Base-by-base conservation (phyloP, 2,797 vertebrate species). In the Falco novaeseelandiae region DNA sequence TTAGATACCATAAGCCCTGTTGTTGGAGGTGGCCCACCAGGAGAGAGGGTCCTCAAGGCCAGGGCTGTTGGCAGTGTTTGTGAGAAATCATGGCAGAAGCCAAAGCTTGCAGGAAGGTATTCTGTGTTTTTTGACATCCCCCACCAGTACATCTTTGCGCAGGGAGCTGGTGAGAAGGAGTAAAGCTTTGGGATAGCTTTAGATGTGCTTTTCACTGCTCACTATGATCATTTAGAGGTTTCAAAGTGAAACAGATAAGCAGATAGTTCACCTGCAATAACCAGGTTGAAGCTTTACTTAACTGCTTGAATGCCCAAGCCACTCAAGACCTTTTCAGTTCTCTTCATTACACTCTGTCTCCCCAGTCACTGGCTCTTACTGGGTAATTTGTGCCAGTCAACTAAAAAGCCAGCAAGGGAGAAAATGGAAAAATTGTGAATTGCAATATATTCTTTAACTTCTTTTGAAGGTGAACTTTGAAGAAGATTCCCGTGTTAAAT, bases 401-500 rank as follows among this genome's bases (percentile, higher is more conserved):
- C 14, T 73, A 34, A 79, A 70, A 70, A 61, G 30, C 25, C 12
- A 62, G 13, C 18, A 8, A 25, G 16, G n/a, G 32, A 42, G 59
- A 49, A 87, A 80, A 76, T 58, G 25, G 25, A 59, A 29, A 69
- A 90, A 38, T 13, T 4, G 2, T n/a, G 7, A 80, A 58, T 44
- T 84, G 36, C 14, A 58, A n/a, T 58, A 11, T 52, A 8, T 19
- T 65, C 3, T 23, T 93, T 83, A 71, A 57, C 18, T 94, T 92
- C 67, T 96, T 95, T 93, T 29, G 42, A 96, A 99, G 99, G 99
- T 99, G 29, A 99, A 99, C 97, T 99, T 99, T 91, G 99, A 99
- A 96, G 98, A 98, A 32, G 99, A 99, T 79, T 97, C 99, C 30
- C 99, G 99, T 94, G 98, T 98, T 72, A 99, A 99, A 93, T 99